A percentile compares a stretch with the other conserved stretches of the same genome.
phyloP scores from a whole-genome alignment of 1,140 invertebrate genomes.

The Bradynema listronoti region DNA sequence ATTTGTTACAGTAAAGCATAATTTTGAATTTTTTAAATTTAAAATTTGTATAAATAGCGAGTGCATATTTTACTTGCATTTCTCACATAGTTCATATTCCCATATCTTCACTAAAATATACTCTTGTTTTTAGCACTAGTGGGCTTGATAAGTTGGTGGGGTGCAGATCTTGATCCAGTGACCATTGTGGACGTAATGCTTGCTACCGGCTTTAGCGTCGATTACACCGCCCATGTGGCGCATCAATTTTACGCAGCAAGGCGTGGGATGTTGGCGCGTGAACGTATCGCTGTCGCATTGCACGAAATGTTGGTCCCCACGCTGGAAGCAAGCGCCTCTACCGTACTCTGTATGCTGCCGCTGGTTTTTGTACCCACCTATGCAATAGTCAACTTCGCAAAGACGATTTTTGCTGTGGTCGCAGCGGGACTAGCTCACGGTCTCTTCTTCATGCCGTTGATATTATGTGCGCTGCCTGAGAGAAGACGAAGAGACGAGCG shows the following conservation, averaged over 20 bases:
- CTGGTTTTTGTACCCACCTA: conserved; percentile 53
- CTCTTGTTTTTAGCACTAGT: conserved; percentile 48
- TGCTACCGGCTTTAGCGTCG: conserved; percentile 50
- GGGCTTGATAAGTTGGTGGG: conserved; percentile 51
- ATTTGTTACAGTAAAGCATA: conserved; percentile 46
- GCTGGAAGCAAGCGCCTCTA: conserved; percentile 33
- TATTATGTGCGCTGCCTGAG: conserved; percentile 31
- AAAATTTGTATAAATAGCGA: too few relatives aligned
- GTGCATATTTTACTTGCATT: too few relatives aligned
- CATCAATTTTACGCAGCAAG: conserved; percentile 52
- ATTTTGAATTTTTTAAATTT: too few relatives aligned
- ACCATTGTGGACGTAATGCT: conserved; percentile 48
- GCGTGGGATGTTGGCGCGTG: conserved; percentile 20
- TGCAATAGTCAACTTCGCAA: conserved; percentile 56
- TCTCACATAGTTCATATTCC: conserved; percentile 11
- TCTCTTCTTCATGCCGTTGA: conserved; percentile 36
- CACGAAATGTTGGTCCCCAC: conserved; percentile 53
- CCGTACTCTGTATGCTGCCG: conserved; percentile 52
- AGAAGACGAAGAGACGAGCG: too few relatives aligned
- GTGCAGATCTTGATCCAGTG: conserved; percentile 56
- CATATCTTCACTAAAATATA: conserved; percentile 9
- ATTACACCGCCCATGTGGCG: conserved; percentile 54
- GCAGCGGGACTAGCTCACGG: conserved; percentile 38
- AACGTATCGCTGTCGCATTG: conserved; percentile 32
- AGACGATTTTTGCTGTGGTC: conserved; percentile 47